phyloP scores from a whole-genome alignment of 2,113 vertebrate species.

The Peromyscus californicus region DNA sequence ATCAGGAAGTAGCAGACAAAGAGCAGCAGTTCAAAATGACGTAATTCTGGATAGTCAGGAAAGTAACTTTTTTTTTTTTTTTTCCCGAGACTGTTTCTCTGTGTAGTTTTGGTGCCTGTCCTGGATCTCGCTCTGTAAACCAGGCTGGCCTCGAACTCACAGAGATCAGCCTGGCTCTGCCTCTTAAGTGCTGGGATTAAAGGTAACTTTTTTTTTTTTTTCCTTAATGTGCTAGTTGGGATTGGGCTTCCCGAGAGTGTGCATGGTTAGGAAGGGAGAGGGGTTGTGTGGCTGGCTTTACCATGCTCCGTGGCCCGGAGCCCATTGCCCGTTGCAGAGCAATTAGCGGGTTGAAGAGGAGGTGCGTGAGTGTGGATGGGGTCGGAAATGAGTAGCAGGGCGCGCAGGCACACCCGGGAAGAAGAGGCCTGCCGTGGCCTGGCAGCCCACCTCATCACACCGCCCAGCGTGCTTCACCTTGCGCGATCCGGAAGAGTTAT shows the following conservation, averaged over 20 bases:
- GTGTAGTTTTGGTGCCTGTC: too few species aligned
- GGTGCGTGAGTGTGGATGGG: not conserved
- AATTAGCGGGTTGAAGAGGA: not conserved
- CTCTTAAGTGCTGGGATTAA: too few species aligned
- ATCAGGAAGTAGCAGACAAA: conserved; percentile 16
- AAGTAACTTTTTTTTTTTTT: conserved; percentile 64
- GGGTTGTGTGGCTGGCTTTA: conserved; percentile 28
- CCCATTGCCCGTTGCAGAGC: not conserved
- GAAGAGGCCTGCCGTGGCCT: not conserved
- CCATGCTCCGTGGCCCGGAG: not conserved
- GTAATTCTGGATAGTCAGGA: conserved; percentile 59
- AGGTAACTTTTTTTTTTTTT: not conserved
- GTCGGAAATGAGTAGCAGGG: not conserved
- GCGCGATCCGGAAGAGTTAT: not conserved
- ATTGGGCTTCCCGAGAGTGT: not conserved
- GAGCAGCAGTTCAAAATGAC: conserved; percentile 38
- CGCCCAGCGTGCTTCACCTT: not conserved
- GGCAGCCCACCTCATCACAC: not conserved
- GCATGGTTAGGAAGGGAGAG: not conserved
- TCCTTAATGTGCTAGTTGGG: conserved; percentile 19
- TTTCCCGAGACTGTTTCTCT: too few species aligned
- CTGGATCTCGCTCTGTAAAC: too few species aligned
- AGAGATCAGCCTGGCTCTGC: too few species aligned
- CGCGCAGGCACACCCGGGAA: not conserved
- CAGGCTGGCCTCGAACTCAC: too few species aligned